A percentile compares a stretch with the other conserved stretches of the same genome.
Evolutionary conservation across 2,888 invertebrate genomes (phyloP).

Genomic region (Stomorhina lunata): DNA sequence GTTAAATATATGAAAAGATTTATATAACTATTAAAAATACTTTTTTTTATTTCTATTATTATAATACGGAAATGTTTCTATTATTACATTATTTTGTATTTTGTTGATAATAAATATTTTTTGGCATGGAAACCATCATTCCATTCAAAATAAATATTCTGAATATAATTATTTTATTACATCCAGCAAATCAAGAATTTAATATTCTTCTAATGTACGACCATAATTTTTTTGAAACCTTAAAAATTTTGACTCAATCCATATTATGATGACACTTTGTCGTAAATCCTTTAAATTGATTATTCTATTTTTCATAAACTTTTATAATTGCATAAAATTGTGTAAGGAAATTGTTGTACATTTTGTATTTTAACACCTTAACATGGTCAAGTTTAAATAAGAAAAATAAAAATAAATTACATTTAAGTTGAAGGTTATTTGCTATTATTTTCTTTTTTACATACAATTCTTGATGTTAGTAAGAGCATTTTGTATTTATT

Average conservation of each 20-base stretch:
- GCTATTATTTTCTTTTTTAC: too few species aligned
- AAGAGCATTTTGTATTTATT: background rate
- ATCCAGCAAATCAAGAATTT: too few species aligned
- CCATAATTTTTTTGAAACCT: too few species aligned
- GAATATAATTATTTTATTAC: background rate
- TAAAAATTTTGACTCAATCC: too few species aligned
- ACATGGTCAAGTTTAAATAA: slow-evolving; percentile 5
- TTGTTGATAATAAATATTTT: background rate
- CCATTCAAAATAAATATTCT: background rate
- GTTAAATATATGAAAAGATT: too few species aligned
- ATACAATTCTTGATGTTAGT: background rate
- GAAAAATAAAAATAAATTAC: background rate
- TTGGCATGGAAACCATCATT: slow-evolving; percentile 20
- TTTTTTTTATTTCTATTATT: background rate
- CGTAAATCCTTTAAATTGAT: background rate
- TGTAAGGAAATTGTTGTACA: background rate
- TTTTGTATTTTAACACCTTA: background rate
- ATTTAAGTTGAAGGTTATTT: background rate
- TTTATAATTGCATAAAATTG: background rate
- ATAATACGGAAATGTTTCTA: background rate
- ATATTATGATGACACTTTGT: too few species aligned
- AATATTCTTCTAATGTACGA: too few species aligned
- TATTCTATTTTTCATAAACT: background rate
- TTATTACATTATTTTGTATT: background rate
- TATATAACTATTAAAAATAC: background rate